These are phyloP conservation scores for Zaprionus ornatus DNA, from an alignment of 1,140 invertebrate species.

Conservation along the genomic window DNA sequence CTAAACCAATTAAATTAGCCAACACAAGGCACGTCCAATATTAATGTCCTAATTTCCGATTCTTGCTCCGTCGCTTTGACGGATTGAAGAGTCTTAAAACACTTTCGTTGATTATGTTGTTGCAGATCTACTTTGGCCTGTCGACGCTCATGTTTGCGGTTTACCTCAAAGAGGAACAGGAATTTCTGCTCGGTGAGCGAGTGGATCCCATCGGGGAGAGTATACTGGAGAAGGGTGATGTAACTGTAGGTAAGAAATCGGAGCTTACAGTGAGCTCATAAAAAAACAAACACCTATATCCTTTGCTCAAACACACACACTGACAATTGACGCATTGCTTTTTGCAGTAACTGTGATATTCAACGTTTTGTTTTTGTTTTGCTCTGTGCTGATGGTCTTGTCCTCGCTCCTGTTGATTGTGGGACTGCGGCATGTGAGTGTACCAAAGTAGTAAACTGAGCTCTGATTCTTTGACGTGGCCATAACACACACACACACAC, in stretches of 20 bases:
- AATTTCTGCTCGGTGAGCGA: slow-evolving; percentile 61
- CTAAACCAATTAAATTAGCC: slow-evolving; percentile 4
- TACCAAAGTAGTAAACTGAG: neutral
- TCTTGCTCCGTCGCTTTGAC: neutral
- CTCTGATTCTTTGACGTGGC: neutral
- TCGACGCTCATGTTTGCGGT: slow-evolving; percentile 71
- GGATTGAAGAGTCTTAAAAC: neutral
- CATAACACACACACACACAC: neutral
- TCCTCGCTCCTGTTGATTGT: slow-evolving; percentile 63
- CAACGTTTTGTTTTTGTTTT: slow-evolving; percentile 76
- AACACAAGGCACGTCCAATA: neutral
- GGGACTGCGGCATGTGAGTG: slow-evolving; percentile 66
- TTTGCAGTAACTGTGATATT: slow-evolving; percentile 79
- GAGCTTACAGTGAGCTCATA: neutral
- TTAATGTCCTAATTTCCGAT: slow-evolving; percentile 12
- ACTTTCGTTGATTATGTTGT: slow-evolving; percentile 12
- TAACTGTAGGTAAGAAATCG: slow-evolving; percentile 62
- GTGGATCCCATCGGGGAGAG: slow-evolving; percentile 63
- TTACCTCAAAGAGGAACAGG: slow-evolving; percentile 70
- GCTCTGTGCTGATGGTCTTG: slow-evolving; percentile 70
- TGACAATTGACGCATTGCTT: slow-evolving; percentile 47
- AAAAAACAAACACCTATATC: neutral
- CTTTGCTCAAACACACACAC: neutral
- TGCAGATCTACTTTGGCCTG: slow-evolving; percentile 72
- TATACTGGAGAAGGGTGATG: slow-evolving; percentile 71